Evolutionary conservation across 2,797 vertebrate species (phyloP), one percentile per base, ranked within the genome.

Genomic region (Podargus strigoides): DNA sequence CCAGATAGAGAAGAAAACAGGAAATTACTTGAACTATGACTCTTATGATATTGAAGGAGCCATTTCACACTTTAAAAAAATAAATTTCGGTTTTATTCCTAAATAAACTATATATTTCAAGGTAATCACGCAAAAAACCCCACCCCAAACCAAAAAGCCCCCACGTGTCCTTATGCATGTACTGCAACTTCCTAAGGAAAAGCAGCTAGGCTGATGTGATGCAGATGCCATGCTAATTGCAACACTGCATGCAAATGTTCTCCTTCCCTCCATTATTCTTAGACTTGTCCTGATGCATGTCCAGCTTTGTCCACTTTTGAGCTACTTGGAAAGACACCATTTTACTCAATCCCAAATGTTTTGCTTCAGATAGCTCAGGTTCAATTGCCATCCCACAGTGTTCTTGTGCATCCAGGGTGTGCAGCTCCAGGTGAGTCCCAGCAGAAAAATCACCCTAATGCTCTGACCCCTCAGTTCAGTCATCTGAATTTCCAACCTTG

Each of bases 121-220:
- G 37, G 30, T 15, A 70, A 47, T 42, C 3, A 37, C 11, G 7
- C 8, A 32, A 41, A 19, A 3, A 10, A n/a, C n/a, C n/a, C n/a
- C n/a, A n/a, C n/a, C n/a, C n/a, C n/a, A n/a, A n/a, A n/a, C n/a
- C n/a, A n/a, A n/a, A n/a, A n/a, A n/a, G n/a, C n/a, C n/a, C n/a
- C n/a, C n/a, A 30, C 0, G 0, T n/a, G 30, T n/a, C 36, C 68
- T 85, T 72, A 30, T 22, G 10, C 47, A 42, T 6, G 32, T 34
- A 27, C 52, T 77, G 52, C 44, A 59, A 3, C 37, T 46, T 60
- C 41, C 53, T 26, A 27, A 69, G 85, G 64, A 91, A 85, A 52
- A 55, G 52, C 26, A 78, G 46, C 23, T 2, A 7, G 8, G 42
- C 15, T 47, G 26, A 34, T 6, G 17, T 4, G 13, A 32, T 79